A percentile compares a stretch with the other conserved stretches of the same genome.
phyloP scores from a whole-genome alignment of 2,888 invertebrate genomes.

The Papilio protenor region DNA sequence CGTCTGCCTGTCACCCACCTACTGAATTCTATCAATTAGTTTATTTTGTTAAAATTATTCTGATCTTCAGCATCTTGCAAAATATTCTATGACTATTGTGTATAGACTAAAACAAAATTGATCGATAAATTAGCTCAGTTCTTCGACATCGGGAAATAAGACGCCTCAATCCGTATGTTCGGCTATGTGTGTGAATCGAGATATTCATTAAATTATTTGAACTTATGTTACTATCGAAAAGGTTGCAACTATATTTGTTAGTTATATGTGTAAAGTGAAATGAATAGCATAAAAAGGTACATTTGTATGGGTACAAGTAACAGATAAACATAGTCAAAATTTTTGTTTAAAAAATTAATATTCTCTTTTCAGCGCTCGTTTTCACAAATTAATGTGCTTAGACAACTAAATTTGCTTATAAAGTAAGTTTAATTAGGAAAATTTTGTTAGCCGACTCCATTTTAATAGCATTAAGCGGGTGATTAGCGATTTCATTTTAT shows the following conservation, averaged over 20 bases:
- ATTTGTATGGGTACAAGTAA: no score
- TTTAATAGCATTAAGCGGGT: constrained; percentile 22
- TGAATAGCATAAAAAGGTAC: no score
- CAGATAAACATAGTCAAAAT: not conserved
- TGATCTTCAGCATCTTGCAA: not conserved
- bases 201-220: no score
- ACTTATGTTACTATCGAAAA: no score
- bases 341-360: constrained; percentile 13
- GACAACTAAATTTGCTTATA: constrained; percentile 18
- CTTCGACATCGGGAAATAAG: no score
- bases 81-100: not conserved
- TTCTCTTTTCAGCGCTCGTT: constrained; percentile 3
- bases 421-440: constrained; percentile 22
- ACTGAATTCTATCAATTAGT: not conserved
- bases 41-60: not conserved
- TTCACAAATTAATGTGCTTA: constrained; percentile 13
- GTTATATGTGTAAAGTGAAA: no score
- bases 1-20: no score
- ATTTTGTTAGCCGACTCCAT: constrained; percentile 25
- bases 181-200: no score
- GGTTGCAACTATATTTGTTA: no score
- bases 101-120: no score
- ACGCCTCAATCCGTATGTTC: no score
- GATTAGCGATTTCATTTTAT: constrained; percentile 29
- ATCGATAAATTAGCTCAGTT: no score